phyloP scores from a whole-genome alignment of 30 jellyfish, hydroid and myxozoan genomes.

The Aurelia coerulea region DNA sequence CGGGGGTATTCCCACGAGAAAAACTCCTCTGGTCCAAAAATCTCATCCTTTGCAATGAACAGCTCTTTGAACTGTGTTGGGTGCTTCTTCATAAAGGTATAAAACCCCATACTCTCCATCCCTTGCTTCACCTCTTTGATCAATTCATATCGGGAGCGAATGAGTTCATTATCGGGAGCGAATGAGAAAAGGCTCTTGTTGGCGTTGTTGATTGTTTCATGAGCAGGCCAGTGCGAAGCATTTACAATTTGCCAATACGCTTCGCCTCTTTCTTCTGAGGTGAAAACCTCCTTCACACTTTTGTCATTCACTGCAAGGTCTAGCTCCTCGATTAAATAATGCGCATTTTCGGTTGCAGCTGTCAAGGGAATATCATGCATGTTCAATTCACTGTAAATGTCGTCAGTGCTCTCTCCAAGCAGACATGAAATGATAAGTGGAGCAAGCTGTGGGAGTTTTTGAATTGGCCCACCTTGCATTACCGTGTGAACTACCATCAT shows the following conservation, averaged over 20 bases:
- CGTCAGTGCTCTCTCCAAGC: conserved; percentile 13
- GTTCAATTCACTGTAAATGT: not conserved
- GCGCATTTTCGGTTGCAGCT: conserved; percentile 17
- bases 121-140: conserved; percentile 22
- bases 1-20: no score
- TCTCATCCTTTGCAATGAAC: no score
- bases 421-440: not conserved
- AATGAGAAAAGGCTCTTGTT: conserved; percentile 18
- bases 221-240: conserved; percentile 42
- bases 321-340: conserved; percentile 31
- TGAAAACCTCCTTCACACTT: conserved; percentile 6
- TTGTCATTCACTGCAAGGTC: conserved; percentile 1
- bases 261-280: conserved; percentile 4
- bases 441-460: conserved; percentile 20
- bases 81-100: no score
- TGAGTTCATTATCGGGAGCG: no score
- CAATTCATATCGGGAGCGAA: conserved; percentile 1
- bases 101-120: not conserved
- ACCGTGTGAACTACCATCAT: conserved; percentile 36
- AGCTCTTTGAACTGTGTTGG: no score
- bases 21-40: no score
- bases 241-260: conserved; percentile 37
- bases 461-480: conserved; percentile 30
- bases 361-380: conserved; percentile 29
- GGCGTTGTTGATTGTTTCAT: not conserved